Percentiles rank a stretch among this genome's conserved stretches.
phyloP scores from a whole-genome alignment of 2,797 vertebrate genomes.

The Pseudochirops corinnae region DNA sequence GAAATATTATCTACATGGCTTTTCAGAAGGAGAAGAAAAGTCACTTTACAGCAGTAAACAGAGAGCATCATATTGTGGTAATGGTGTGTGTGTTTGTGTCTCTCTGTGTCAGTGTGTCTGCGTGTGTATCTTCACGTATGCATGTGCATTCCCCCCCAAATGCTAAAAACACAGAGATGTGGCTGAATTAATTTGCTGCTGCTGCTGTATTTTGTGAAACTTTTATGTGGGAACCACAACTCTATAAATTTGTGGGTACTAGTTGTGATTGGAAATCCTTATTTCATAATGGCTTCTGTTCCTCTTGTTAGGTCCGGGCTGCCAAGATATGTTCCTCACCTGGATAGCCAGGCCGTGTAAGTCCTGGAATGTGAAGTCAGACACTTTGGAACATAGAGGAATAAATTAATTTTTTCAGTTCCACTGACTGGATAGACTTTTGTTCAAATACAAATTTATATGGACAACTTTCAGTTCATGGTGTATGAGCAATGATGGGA shows the following conservation, averaged over 20 bases:
- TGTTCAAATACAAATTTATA: slow-evolving; percentile 33
- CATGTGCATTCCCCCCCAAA: background rate
- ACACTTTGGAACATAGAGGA: background rate
- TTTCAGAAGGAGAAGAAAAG: slow-evolving; percentile 75
- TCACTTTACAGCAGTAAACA: slow-evolving; percentile 62
- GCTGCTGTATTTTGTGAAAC: background rate
- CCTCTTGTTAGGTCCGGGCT: background rate
- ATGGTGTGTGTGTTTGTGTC: background rate
- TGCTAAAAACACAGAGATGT: background rate
- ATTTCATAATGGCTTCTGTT: slow-evolving; percentile 4
- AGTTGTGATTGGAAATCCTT: background rate
- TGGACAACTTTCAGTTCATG: background rate
- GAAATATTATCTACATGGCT: slow-evolving; percentile 73
- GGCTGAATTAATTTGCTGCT: slow-evolving; percentile 37
- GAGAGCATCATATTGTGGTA: background rate
- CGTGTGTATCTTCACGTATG: background rate
- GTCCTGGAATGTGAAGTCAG: background rate
- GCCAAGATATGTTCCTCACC: background rate
- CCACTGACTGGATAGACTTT: slow-evolving; percentile 16
- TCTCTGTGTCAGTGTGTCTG: background rate
- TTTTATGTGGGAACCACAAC: slow-evolving; percentile 37
- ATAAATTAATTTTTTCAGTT: background rate
- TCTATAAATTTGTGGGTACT: slow-evolving; percentile 15
- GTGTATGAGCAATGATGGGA: slow-evolving; percentile 11
- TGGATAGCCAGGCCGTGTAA: accelerated